Base-by-base conservation (phyloP, 2,888 invertebrate genomes). In the Amphimallon solstitiale region DNA sequence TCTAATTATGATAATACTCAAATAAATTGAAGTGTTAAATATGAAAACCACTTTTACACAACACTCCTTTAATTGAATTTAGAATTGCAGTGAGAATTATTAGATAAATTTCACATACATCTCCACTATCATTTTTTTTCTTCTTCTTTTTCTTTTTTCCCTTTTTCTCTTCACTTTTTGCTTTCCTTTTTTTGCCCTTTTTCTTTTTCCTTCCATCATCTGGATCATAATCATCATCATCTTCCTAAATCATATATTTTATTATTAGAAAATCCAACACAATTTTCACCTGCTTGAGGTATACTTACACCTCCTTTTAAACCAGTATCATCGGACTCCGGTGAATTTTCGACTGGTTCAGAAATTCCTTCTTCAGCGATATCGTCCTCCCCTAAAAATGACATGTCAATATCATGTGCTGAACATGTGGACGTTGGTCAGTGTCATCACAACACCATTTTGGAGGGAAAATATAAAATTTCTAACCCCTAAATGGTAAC, bases 81-180 rank as follows among this genome's bases (percentile, higher is more conserved):
- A 34, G 9, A 17, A 21, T 19, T 48, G 6, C 15, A 17, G 15
- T 17, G 19, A 54, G 35, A 38, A 35, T 7, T 9, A 5, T 6
- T 17, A 34, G 12, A 52, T 12, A 29, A 52, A 52, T 35, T 14
- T 29, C 6, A 76, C 75, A 77, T 86, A 86, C 91, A 80, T 94
- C 94, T 77, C 91, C 93, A 82, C 94, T 95, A 73, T 95, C 95
- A 83, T 94, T 93, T 87, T 94, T 95, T 82, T 93, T 91, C 86
- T 94, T 94, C 86, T 95, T 95, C 88, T 95, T 95, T 84, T 95
- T 94, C 84, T 95, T 94, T 81, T 94, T 94, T 72, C 94, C 95
- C 79, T 94, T 95, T 81, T 95, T 94, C 65, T 93, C 92, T 80
- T 95, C 95, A 75, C 94, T 92, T 75, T 91, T 88, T 61, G 92